phyloP scores from a whole-genome alignment of 2,888 invertebrate genomes.

The Adela reaumurella region DNA sequence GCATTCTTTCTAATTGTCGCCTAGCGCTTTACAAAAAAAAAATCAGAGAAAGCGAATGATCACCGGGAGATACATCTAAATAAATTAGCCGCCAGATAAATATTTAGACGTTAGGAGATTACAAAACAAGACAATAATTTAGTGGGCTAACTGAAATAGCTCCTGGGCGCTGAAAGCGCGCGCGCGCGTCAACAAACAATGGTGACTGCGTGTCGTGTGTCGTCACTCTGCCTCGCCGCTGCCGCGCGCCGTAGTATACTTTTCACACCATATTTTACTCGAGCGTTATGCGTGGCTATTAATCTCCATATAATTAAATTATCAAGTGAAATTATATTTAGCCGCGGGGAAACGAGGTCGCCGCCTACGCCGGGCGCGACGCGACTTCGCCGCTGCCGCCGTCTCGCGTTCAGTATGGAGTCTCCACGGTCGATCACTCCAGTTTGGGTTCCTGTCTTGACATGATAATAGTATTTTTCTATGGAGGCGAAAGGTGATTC shows the following conservation, averaged over 20 bases:
- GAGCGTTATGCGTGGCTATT: constrained; percentile 40
- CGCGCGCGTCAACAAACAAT: not conserved
- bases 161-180: not conserved
- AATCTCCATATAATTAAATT: constrained; percentile 56
- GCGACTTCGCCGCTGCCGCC: constrained; percentile 21
- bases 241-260: constrained; percentile 21
- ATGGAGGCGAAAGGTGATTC: too few species aligned
- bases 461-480: too few species aligned
- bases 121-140: not conserved
- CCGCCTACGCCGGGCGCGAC: constrained; percentile 25
- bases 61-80: not conserved
- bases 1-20: too few species aligned
- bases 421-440: too few species aligned
- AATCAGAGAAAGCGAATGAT: too few species aligned
- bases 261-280: constrained; percentile 33
- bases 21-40: too few species aligned
- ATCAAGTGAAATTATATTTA: constrained; percentile 55
- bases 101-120: not conserved
- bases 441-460: too few species aligned
- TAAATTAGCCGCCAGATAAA: not conserved
- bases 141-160: not conserved
- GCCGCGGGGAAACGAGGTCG: constrained; percentile 42
- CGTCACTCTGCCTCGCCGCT: too few species aligned
- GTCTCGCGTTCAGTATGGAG: constrained; percentile 13
- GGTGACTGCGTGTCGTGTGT: not conserved